These are phyloP conservation scores for Ariopsis seemanni DNA, from an alignment of 2,113 vertebrate genomes.

Conservation along the genomic window DNA sequence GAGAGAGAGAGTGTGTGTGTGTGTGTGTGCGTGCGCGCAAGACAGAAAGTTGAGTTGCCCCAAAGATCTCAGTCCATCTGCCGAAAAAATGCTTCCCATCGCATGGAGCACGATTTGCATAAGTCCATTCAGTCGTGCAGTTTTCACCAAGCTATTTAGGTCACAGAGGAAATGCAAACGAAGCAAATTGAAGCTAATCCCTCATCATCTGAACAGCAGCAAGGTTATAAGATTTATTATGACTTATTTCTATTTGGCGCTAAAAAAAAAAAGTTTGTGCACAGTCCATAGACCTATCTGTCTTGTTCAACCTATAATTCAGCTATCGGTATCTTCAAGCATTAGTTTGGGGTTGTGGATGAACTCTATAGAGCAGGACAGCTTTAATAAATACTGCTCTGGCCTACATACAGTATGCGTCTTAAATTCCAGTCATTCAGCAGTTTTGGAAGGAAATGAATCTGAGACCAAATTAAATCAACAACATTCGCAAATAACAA, in stretches of 20 bases:
- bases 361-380: background rate
- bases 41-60: conserved; percentile 52
- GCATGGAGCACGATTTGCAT: conserved; percentile 58
- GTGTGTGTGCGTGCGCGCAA: conserved; percentile 75
- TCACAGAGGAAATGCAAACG: conserved; percentile 12
- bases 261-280: background rate
- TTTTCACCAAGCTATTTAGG: background rate
- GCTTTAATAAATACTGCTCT: conserved; percentile 1
- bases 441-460: background rate
- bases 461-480: background rate
- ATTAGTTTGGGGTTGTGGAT: background rate
- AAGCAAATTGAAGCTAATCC: conserved; percentile 28
- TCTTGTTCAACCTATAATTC: background rate
- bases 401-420: background rate
- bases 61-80: conserved; percentile 86
- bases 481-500: background rate
- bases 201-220: conserved; percentile 4
- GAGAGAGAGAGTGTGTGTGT: conserved; percentile 60
- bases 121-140: conserved; percentile 53
- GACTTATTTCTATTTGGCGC: background rate
- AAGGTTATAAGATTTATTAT: background rate
- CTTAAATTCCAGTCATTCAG: background rate
- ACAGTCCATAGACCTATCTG: background rate
- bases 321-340: background rate
- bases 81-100: conserved; percentile 66